Base-by-base conservation (phyloP, 2,113 vertebrate species). In the Verasper variegatus region DNA sequence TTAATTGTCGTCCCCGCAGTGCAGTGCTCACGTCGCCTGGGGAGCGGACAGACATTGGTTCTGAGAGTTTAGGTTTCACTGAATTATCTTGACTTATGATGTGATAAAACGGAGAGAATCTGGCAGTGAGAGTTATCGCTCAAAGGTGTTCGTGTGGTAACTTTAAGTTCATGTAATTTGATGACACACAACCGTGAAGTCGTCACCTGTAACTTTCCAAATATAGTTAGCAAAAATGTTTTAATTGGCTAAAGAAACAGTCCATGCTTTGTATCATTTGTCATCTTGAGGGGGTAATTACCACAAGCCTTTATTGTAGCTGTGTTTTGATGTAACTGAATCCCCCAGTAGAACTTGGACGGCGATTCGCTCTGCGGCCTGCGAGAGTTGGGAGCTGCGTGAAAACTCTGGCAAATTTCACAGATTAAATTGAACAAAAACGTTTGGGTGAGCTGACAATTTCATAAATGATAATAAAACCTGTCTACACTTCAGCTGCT, bases 361-460 rank as follows among this genome's bases (percentile, higher is more conserved):
- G 67, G 77, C 75, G 63, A 89, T 95, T 95, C 91, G 86, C 84
- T 83, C 82, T 80, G 81, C 65, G 87, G 83, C 87, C 81, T 3
- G 40, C 40, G 40, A 42, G 40, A 27, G 74, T 73, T 64, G 80
- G 26, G 76, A 27, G 74, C 75, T 64, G 80, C 35, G 76, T 51
- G 24, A 80, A 81, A 78, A 92, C 90, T 90, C 93, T 95, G 91
- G 92, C 83, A 90, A 94, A 91, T 93, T 93, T 94, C 93, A 95
- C 81, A 74, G 47, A 89, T 88, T 64, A 86, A 91, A 90, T 86
- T 86, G 88, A 92, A 92, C 89, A 89, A 94, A 91, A 92, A 83
- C 72, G 42, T 92, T 93, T 89, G 76, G 66, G 84, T 77, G 81
- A 83, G 64, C 60, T 83, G 89, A 64, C 75, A 77, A 71, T 88